Evolutionary conservation across 1,140 invertebrate species (phyloP), one percentile per base, ranked within the genome.

Genomic region (Coelopa frigida): DNA sequence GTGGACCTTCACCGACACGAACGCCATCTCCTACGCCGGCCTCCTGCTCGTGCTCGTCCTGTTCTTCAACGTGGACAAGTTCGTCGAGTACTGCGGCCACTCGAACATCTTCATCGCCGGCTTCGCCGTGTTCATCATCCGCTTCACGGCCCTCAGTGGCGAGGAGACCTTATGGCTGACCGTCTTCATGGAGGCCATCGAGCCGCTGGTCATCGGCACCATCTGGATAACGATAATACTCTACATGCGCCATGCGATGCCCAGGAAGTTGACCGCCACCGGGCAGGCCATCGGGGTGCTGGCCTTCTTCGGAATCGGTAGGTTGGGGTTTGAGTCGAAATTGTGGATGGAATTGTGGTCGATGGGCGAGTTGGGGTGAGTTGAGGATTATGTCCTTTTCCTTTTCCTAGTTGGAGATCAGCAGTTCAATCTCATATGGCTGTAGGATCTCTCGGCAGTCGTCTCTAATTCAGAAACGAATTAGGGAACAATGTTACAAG

Each of bases 51-150:
- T 50, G 75, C 81, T 20, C 82, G 86, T 35, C 63, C 85, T 46
- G 68, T 85, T 35, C 81, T 88, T 63, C 72, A 83, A 83, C 67
- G 84, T 86, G 2, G 86, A 90, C 54, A 79, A 78, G 53, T 75
- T 92, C 21, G 84, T 93, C 3, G 83, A 89, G 66, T 89, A 85
- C 65, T 81, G 86, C 40, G 87, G 87, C 3, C 84, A 89, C 65
- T 85, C 84, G 49, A 89, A 91, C 65, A 74, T 91, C 41, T 78
- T 90, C 48, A 89, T 89, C 52, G 74, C 79, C 31, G 85, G 85
- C 17, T 84, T 89, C 55, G 81, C 82, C 3, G 78, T 86, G 53
- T 90, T 87, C 65, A 85, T 87, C 32, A 70, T 89, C 23, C 74
- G 83, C 46, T 89, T 84, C 56, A 76, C 81, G 26, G 81, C 77